Base-by-base conservation (phyloP, 2,888 invertebrate genomes). In the Strigamia transsilvanica region DNA sequence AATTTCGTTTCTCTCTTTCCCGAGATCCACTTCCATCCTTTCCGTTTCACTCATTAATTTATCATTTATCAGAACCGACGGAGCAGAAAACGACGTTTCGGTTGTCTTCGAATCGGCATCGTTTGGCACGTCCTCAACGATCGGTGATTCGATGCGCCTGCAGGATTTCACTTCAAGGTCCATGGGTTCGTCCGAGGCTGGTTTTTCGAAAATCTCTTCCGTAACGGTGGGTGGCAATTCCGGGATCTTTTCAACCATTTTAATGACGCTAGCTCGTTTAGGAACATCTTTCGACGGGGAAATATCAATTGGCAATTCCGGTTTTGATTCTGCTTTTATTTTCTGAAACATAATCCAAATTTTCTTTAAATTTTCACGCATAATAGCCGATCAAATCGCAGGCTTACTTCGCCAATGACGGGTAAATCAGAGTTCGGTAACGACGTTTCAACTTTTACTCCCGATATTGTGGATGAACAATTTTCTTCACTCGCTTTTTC, bases 191-290 rank as follows among this genome's bases (percentile, higher is more conserved):
- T 81, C 81, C 66, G 27, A 27, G 2, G 42, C 27, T 51, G 21
- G 12, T 13, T 38, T 79, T 38, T 42, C 18, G 42, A 18, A 21
- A 18, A 41, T 5, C n/a, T 34, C 77, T 77, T 77, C 18, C 77
- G 18, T 9, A 5, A 13, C 21, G n/a, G 27, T 3, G 10, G 18
- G 34, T 3, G 34, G 41, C 32, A 78, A 32, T 23, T 80, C 80
- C 15, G 23, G 0, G 34, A 21, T 13, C 34, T 81, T 81, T 32
- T 81, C 81, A 0, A 38, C 81, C 61, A 66, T 81, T 66, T 81
- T 81, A 10, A 81, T 81, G n/a, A 81, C 81, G 34, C 81, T 81
- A 18, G 34, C 81, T 34, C 81, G 32, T 66, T 66, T 41, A 46
- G 80, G 51, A 80, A 80, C 51, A 46, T 73, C 73, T 73, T 56